Evolutionary conservation across 2,888 invertebrate species (phyloP).

Genomic region (Spilosoma lubricipeda): DNA sequence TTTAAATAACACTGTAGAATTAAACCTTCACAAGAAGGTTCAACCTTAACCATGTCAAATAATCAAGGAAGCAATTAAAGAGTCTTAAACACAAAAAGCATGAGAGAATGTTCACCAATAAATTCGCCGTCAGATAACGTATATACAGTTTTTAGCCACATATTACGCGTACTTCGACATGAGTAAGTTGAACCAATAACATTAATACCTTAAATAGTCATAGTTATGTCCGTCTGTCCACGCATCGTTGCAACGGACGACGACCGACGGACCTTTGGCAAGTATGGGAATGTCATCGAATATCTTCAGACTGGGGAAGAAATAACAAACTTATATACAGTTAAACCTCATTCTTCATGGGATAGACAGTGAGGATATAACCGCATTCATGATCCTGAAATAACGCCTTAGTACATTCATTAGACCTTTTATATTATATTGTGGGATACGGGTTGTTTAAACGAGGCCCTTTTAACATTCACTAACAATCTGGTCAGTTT

Average conservation of each 20-base stretch:
- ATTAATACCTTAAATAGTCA: constrained; percentile 32
- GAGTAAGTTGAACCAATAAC: constrained; percentile 25
- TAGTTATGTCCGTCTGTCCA: constrained; percentile 28
- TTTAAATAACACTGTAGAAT: neutral
- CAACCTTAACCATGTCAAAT: neutral
- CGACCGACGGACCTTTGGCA: constrained; percentile 25
- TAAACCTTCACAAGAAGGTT: neutral
- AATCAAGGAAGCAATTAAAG: neutral
- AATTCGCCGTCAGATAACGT: neutral
- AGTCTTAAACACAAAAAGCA: neutral
- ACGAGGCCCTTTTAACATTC: neutral
- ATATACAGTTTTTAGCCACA: constrained; percentile 16
- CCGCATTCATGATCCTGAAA: no score
- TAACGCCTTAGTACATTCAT: no score
- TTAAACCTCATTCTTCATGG: no score
- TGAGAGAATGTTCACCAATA: neutral
- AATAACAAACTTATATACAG: neutral
- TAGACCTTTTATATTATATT: neutral
- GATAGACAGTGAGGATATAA: no score
- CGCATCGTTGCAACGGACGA: constrained; percentile 26
- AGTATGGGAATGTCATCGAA: constrained; percentile 19
- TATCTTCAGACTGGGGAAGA: neutral
- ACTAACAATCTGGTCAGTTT: neutral
- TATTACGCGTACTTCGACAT: neutral
- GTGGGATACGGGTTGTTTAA: neutral